These are phyloP conservation scores for Mycalesis mineus DNA, from an alignment of 2,888 invertebrate genomes.

Conservation along the genomic window DNA sequence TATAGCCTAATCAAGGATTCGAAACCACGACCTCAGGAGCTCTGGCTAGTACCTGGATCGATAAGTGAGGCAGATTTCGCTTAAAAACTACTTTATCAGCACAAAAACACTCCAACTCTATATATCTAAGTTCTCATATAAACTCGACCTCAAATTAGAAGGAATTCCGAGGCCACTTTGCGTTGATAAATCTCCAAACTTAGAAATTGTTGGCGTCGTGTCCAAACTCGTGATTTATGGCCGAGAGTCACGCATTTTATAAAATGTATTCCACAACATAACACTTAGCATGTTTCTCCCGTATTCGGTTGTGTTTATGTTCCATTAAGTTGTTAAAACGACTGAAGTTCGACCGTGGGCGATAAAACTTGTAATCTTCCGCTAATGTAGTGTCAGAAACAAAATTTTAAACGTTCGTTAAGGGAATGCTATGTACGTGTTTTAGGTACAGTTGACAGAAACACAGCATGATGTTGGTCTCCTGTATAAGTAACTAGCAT, in stretches of 20 bases:
- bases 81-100: neutral
- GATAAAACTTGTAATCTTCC: constrained; percentile 21
- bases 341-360: constrained; percentile 7
- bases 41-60: too few species aligned
- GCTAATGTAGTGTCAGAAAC: constrained; percentile 20
- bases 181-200: neutral
- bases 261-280: neutral
- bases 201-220: neutral
- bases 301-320: neutral
- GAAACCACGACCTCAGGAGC: too few species aligned
- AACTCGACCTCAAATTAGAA: neutral
- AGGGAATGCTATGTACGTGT: neutral
- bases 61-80: too few species aligned
- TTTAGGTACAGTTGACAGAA: neutral
- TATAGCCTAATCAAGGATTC: too few species aligned
- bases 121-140: neutral
- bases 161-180: neutral
- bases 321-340: constrained; percentile 13
- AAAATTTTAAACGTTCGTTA: constrained; percentile 8
- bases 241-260: neutral
- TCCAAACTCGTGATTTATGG: neutral
- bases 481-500: too few species aligned
- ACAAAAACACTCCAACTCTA: neutral
- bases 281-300: neutral
- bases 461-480: too few species aligned